Base-by-base conservation (phyloP, 2,888 invertebrate genomes). In the Microctonus brassicae region DNA sequence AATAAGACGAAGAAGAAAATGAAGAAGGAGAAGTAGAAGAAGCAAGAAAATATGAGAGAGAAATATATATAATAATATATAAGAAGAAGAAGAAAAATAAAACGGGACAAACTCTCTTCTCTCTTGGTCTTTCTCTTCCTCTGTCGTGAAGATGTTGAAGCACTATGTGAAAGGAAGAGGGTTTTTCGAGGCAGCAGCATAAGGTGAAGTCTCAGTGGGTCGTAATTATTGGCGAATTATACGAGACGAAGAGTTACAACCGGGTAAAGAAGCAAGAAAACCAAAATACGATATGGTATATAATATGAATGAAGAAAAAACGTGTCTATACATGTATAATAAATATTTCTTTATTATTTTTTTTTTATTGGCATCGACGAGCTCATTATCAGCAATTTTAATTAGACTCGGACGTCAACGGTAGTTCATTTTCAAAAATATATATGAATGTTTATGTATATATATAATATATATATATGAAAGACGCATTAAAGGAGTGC, bases 381-480 rank as follows among this genome's bases (percentile, higher is more conserved):
- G 58, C 42, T 67, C 58, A 67, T 71, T 70, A 69, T 69, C 68
- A 66, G 57, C 9, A 36, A 26, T 70, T 70, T 75, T 76, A 73
- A 76, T 76, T 71, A 65, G 61, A 70, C 42, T 26, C 61, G 39
- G 62, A 71, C 36, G 70, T 73, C 71, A 52, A 67, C 67, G 42
- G 34, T 36, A 65, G 64, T 39, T 36, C 47, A 47, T 2, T 26
- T 34, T 70, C 22, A 47, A 47, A 42, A 61, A 61, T 20, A 60
- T 20, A 13, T 47, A 53, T 34, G 1, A 17, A 42, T 58, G 55
- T 53, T 66, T 36, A 57, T 57, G 13, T 34, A 55, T 3, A 29
- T 29, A 29, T 29, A 29, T 29, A 29, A 29, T 29, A 29, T 29
- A 29, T 29, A 29, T 57, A 66, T 55, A 57, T 55, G 53, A 33